Evolutionary conservation across 2,113 vertebrate genomes (phyloP), one percentile per base, ranked within the genome.

Genomic region (Paradisaea rubra): DNA sequence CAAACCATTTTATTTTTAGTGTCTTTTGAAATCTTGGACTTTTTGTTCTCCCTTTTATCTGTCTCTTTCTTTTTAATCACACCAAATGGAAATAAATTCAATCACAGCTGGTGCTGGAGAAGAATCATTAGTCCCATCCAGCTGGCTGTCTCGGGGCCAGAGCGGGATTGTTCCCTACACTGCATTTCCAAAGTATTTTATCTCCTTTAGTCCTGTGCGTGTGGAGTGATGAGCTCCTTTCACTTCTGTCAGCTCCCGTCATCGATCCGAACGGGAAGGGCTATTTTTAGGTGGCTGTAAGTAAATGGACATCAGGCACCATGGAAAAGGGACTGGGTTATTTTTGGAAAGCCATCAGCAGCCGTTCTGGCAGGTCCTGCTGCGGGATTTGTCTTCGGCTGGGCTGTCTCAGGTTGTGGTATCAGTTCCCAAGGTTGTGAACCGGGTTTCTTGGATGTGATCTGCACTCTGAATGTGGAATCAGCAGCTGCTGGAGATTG

Each of bases 1-100:
- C 85, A 70, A 86, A 68, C 64, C 11, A 0, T 23, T 95, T 93
- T 95, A 95, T 96, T 95, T 96, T 95, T 94, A 88, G 64, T 10
- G 42, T 41, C 47, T 90, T 91, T 94, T 88, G 79, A 94, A 94
- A 90, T 82, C 82, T 81, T 71, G 89, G 87, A 31, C 78, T 77
- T 89, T 94, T 89, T 95, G 73, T 96, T 96, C 94, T 93, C 79
- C 74, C 88, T 90, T 95, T 93, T 92, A 92, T 95, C 88, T 11
- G 8, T 78, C 69, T 68, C 60, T 69, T 78, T 68, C 84, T 91
- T 93, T 96, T 93, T 91, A 94, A 95, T 95, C 82, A 42, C 69
- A 53, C 33, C 50, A 83, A 90, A 81, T 88, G 82, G 88, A 95
- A 94, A 91, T 83, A 74, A 95, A 95, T 87, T 66, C 86, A 27